Evolutionary conservation across 2,888 invertebrate species (phyloP).

Genomic region (Altica lythri): DNA sequence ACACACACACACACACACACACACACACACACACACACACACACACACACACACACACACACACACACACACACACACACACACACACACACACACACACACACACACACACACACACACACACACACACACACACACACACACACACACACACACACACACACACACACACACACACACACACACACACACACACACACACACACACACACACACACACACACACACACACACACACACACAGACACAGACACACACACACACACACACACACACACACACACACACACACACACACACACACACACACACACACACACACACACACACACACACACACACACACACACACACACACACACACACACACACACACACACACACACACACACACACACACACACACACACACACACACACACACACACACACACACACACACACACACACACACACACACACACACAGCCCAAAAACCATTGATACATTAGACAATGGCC

Average conservation of each 20-base stretch:
- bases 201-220: slow-evolving; percentile 1
- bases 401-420: slow-evolving; percentile 1
- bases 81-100: slow-evolving; percentile 1
- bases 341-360: slow-evolving; percentile 1
- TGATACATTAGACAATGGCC: no score
- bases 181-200: slow-evolving; percentile 1
- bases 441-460: neutral
- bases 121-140: neutral
- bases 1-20: slow-evolving; percentile 1
- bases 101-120: slow-evolving; percentile 1
- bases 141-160: slow-evolving; percentile 1
- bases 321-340: slow-evolving; percentile 1
- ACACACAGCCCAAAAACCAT: neutral
- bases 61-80: slow-evolving; percentile 1
- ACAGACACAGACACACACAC: neutral
- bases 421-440: neutral
- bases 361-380: slow-evolving; percentile 1
- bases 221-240: slow-evolving; percentile 1
- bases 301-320: slow-evolving; percentile 1
- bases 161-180: slow-evolving; percentile 1
- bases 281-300: slow-evolving; percentile 1
- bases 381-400: slow-evolving; percentile 1
- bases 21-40: slow-evolving; percentile 1
- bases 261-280: slow-evolving; percentile 1
- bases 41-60: slow-evolving; percentile 1